Base-by-base conservation (phyloP, 2,113 vertebrate species). In the Megaleporinus macrocephalus region DNA sequence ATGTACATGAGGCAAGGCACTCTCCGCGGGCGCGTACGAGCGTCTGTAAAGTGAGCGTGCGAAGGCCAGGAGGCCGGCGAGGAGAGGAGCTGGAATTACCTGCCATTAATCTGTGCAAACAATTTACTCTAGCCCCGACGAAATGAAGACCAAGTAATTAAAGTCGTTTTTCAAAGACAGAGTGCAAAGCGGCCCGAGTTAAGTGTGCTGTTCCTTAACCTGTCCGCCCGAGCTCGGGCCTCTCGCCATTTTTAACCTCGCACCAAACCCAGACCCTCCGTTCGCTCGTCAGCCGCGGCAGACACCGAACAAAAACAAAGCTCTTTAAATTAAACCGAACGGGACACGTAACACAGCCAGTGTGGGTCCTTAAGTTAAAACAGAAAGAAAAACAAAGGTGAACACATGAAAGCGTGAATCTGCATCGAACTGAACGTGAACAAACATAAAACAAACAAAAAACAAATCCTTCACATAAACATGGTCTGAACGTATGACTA, bases 61-160 rank as follows among this genome's bases (percentile, higher is more conserved):
- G 49, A 53, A 15, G 70, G 30, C 51, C 57, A 44, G 33, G 27
- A 49, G 5, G 44, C 41, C 89, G 89, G 86, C 89, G 83, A 89
- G 80, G 47, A 88, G 84, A 62, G 82, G 83, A 82, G 87, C 80
- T 82, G 73, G 84, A 90, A 92, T 91, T 83, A 88, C 90, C 88
- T 89, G 84, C 83, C 83, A 88, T 92, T 91, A 92, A 91, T 92
- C 89, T 90, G 89, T 92, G 90, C 91, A 93, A 94, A 93, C 90
- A 83, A 88, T 92, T 91, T 86, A 89, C 89, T 91, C 87, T 82
- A 89, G 85, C 86, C 83, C 82, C 26, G 18, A 71, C 88, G 89
- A 84, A 93, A 92, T 86, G 86, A 88, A 88, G 81, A 89, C 76
- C 41, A 81, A 86, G 74, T 90, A 93, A 92, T 91, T 86, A 92